Evolutionary conservation across 2,797 vertebrate genomes (phyloP).

Genomic region (Pyrocephalus nanus): DNA sequence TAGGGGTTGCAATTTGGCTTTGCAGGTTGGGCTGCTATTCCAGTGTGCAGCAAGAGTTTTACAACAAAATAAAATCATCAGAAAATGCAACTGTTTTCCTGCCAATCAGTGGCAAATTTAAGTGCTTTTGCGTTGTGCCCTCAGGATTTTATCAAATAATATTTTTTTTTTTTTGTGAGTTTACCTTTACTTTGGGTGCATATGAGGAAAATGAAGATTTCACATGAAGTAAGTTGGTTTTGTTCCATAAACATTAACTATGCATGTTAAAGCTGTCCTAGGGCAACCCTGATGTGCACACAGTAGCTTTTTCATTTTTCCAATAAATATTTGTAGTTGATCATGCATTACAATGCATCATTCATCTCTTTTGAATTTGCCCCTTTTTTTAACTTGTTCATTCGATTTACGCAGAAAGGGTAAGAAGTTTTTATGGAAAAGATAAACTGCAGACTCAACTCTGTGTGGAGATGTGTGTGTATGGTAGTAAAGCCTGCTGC

Average conservation of each 20-base stretch:
- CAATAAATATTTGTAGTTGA: constrained; percentile 57
- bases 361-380: constrained; percentile 55
- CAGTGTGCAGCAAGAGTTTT: neutral
- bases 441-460: neutral
- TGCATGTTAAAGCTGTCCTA: neutral
- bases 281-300: neutral
- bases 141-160: neutral
- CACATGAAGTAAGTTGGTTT: neutral
- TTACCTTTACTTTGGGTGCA: neutral
- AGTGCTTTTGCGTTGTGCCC: neutral
- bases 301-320: constrained; percentile 29
- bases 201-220: neutral
- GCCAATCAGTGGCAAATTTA: neutral
- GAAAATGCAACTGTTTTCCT: neutral
- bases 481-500: neutral
- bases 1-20: neutral
- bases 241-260: constrained; percentile 44
- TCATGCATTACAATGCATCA: constrained; percentile 33
- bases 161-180: neutral
- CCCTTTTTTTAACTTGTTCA: constrained; percentile 11
- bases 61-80: neutral
- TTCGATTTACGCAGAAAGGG: constrained; percentile 13
- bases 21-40: neutral
- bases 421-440: constrained; percentile 24
- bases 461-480: neutral